phyloP scores from a whole-genome alignment of 1,140 invertebrate species.

The Aphis craccivora region DNA sequence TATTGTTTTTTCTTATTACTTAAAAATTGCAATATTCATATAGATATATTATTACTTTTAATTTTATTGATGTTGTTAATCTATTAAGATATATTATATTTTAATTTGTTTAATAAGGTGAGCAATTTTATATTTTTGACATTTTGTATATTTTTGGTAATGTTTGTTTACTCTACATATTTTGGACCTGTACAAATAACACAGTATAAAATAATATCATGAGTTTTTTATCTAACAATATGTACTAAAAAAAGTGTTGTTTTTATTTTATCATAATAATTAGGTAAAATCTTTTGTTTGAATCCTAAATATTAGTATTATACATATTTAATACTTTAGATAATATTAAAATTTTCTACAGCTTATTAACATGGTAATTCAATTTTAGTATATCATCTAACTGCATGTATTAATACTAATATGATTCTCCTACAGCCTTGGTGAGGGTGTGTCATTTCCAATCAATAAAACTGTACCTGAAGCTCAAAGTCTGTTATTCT shows the following conservation, averaged over 20 bases:
- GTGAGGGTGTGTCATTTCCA: constrained; percentile 49
- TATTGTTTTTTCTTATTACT: background rate
- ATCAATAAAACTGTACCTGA: constrained; percentile 42
- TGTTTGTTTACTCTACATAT: constrained; percentile 21
- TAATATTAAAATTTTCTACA: background rate
- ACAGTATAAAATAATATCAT: constrained; percentile 31
- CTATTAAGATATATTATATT: constrained; percentile 38
- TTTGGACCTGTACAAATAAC: constrained; percentile 36
- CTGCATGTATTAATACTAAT: constrained; percentile 47
- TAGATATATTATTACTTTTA: constrained; percentile 20
- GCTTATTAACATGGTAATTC: constrained; percentile 28
- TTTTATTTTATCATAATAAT: constrained; percentile 25
- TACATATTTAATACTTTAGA: background rate
- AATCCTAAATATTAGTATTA: background rate
- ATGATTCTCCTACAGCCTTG: constrained; percentile 46
- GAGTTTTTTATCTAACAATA: constrained; percentile 37
- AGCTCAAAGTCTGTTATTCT: constrained; percentile 49
- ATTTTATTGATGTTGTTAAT: constrained; percentile 43
- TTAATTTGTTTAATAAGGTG: constrained; percentile 41
- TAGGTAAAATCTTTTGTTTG: background rate
- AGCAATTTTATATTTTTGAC: constrained; percentile 58
- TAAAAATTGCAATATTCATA: constrained; percentile 31
- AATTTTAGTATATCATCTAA: constrained; percentile 3
- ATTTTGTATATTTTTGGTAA: constrained; percentile 53
- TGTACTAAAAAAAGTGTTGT: background rate